Evolutionary conservation across 2,797 vertebrate species (phyloP).

Genomic region (Spatula versicolor): DNA sequence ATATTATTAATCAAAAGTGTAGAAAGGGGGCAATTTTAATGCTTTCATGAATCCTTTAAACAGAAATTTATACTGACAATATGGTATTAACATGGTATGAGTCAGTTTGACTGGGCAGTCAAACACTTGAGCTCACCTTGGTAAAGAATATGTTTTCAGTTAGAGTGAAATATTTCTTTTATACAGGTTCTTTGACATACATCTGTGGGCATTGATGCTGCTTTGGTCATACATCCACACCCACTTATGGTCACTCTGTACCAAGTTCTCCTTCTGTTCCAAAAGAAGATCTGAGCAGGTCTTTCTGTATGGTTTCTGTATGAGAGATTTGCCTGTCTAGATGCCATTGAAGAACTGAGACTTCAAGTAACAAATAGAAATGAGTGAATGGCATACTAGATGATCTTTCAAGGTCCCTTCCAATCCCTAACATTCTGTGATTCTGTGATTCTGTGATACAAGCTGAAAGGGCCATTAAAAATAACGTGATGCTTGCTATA

Average conservation of each 20-base stretch:
- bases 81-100: neutral
- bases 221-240: neutral
- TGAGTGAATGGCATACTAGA: neutral
- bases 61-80: neutral
- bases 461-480: neutral
- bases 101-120: neutral
- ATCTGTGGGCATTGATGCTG: no score
- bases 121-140: neutral
- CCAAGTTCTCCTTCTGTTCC: neutral
- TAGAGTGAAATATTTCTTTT: neutral
- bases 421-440: no score
- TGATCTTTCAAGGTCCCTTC: no score
- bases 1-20: neutral
- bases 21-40: neutral
- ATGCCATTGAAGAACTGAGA: neutral
- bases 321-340: neutral
- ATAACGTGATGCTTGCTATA: neutral
- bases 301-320: neutral
- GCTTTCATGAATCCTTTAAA: neutral
- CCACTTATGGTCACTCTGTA: neutral
- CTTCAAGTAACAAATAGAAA: constrained; percentile 5
- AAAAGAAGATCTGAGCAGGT: neutral
- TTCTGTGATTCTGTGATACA: neutral
- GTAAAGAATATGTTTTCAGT: neutral
- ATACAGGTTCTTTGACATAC: neutral